Conservation (phyloP, 2,888 invertebrate genomes). For the Dicycla oo region DNA sequence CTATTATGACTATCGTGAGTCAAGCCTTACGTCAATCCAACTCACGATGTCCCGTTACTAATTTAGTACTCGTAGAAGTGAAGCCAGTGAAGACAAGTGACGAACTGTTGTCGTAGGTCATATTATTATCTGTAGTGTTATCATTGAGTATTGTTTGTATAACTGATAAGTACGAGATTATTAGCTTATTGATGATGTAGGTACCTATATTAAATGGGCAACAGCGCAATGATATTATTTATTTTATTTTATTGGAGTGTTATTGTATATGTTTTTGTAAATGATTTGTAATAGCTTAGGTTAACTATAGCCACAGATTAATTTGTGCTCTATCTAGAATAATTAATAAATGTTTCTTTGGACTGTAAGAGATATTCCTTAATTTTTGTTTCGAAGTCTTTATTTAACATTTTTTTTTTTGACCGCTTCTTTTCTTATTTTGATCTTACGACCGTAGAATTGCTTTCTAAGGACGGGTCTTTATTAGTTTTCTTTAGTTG, state of each 20-base stretch:
- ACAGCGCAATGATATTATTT: no score
- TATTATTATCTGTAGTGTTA: constrained; percentile 2
- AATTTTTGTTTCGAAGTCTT: not conserved
- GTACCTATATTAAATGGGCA: no score
- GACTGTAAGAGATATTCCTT: no score
- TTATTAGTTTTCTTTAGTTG: not conserved
- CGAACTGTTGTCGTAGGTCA: constrained; percentile 43
- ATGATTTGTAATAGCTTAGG: no score
- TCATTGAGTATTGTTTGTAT: constrained; percentile 12
- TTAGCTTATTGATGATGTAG: not conserved
- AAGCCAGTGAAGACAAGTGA: constrained; percentile 11
- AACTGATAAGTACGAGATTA: constrained; percentile 25
- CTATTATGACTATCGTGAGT: constrained; percentile 10
- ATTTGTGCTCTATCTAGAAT: no score
- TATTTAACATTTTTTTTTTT: not conserved
- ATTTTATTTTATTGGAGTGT: no score
- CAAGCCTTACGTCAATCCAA: constrained; percentile 21
- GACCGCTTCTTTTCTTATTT: not conserved
- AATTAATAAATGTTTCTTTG: no score
- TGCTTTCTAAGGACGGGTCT: not conserved
- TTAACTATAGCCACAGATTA: no score
- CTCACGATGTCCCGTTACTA: constrained; percentile 32
- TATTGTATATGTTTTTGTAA: no score
- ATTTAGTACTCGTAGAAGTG: constrained; percentile 23
- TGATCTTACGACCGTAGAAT: not conserved